Evolutionary conservation across 2,113 vertebrate genomes (phyloP).

Genomic region (Physeter macrocephalus): DNA sequence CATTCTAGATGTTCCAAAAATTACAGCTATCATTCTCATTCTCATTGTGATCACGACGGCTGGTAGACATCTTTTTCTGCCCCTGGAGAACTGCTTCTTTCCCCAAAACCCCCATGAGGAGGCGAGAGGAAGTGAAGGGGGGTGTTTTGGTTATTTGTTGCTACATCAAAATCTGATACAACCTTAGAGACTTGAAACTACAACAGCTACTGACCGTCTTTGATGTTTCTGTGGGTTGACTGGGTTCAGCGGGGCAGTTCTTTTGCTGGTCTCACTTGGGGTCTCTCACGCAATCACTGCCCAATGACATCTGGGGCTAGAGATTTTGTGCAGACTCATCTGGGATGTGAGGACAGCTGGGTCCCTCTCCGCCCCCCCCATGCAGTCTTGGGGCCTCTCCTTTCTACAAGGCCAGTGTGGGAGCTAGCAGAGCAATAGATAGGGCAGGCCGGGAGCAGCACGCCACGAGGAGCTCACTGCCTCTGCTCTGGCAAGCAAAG

Average conservation of each 20-base stretch:
- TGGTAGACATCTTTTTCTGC: not conserved
- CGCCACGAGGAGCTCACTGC: fast-evolving
- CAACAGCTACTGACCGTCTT: fast-evolving
- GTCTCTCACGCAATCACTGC: not conserved
- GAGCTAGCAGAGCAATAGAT: fast-evolving
- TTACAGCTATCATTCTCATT: fast-evolving
- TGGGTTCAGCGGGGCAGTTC: not conserved
- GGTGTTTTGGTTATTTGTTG: not conserved
- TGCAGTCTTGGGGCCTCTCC: not conserved
- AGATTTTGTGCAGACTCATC: not conserved
- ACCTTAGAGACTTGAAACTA: not conserved
- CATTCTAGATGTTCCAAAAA: not conserved
- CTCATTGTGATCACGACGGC: fast-evolving
- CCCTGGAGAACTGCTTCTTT: not conserved
- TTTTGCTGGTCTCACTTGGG: not conserved
- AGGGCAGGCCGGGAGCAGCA: not conserved
- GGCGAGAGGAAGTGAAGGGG: not conserved
- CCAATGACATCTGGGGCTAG: fast-evolving
- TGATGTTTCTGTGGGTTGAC: not conserved
- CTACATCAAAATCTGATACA: too few species aligned
- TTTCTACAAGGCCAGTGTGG: fast-evolving
- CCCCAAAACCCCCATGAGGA: fast-evolving
- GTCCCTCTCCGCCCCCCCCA: fast-evolving
- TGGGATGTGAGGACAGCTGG: not conserved
- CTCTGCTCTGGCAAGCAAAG: not conserved